Base-by-base conservation (phyloP, 2,888 invertebrate genomes). In the Drosophila suboccidentalis region DNA sequence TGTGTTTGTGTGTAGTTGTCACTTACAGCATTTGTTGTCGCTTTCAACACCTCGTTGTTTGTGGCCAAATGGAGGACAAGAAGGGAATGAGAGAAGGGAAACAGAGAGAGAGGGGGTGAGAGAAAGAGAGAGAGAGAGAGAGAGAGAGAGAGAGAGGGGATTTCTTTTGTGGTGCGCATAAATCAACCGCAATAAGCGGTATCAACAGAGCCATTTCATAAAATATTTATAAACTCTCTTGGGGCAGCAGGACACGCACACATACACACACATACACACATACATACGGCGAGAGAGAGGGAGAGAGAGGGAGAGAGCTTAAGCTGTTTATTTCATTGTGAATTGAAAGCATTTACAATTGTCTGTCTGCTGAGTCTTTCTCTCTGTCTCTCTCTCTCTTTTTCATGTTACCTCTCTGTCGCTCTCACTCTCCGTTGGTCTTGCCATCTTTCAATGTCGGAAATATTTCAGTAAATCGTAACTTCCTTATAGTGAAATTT, bases 401-500 rank as follows among this genome's bases (percentile, higher is more conserved):
- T 8, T 36, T 43, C 17, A 15, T 6, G 17, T 17, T 26, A 26
- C 1, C 19, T 11, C 34, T 13, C 19, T 50, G 29, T 32, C 22
- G 19, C 26, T 41, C n/a, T 29, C 53, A 10, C 17, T 11, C 32
- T 1, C 36, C 49, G 9, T 19, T n/a, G n/a, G 32, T 19, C 62
- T 26, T 19, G 39, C 3, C 79, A 70, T 70, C 67, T 66, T 58
- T 59, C 70, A 74, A 63, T 65, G 74, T 78, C 85, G 84, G 84
- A 85, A 85, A 85, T 85, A 86, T 85, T 83, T 81, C 80, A 83
- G 83, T 86, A 86, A 86, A 83, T 87, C 86, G 86, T 80, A 78
- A 72, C 87, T 82, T 87, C 78, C 86, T 87, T 71, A 71, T 75
- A 80, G 78, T 80, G 75, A 87, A 87, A 86, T 86, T 87, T 86